These are phyloP conservation scores for Archaeoteleia sp. DNA, from an alignment of 2,888 invertebrate genomes.

Conservation along the genomic window DNA sequence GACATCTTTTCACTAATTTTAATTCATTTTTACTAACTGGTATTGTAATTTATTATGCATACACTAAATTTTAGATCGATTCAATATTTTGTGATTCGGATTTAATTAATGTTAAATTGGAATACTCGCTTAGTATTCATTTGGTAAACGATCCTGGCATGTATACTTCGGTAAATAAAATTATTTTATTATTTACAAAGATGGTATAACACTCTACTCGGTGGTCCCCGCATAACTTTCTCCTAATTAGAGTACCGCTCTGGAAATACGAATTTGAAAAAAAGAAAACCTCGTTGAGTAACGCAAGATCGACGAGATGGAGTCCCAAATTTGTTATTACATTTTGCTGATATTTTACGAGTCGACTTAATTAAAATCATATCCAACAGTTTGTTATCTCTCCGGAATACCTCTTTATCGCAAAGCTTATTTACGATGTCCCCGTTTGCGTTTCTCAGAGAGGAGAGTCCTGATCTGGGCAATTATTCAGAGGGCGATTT, in stretches of 20 bases:
- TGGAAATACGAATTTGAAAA: constrained; percentile 36
- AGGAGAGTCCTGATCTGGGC: no score
- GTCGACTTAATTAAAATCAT: constrained; percentile 31
- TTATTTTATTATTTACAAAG: constrained; percentile 16
- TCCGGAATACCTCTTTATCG: constrained; percentile 1
- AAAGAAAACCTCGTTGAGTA: constrained; percentile 2
- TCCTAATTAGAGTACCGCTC: constrained; percentile 26
- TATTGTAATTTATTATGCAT: no score
- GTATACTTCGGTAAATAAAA: no score
- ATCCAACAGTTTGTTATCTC: constrained; percentile 6
- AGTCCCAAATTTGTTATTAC: constrained; percentile 17
- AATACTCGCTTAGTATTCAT: no score
- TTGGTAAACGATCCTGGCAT: no score
- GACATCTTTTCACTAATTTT: no score
- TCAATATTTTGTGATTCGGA: no score
- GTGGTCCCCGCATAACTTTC: constrained; percentile 29
- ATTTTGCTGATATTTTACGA: constrained; percentile 25
- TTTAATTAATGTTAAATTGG: constrained; percentile 28
- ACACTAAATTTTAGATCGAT: no score
- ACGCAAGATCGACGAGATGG: constrained; percentile 4
- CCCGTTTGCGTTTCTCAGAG: no score
- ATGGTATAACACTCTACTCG: constrained; percentile 13
- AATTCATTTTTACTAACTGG: no score
- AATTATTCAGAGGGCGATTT: constrained; percentile 8
- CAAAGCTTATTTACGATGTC: no score